These are phyloP conservation scores for Madoqua kirkii DNA, from an alignment of 2,113 vertebrate genomes.

Conservation along the genomic window DNA sequence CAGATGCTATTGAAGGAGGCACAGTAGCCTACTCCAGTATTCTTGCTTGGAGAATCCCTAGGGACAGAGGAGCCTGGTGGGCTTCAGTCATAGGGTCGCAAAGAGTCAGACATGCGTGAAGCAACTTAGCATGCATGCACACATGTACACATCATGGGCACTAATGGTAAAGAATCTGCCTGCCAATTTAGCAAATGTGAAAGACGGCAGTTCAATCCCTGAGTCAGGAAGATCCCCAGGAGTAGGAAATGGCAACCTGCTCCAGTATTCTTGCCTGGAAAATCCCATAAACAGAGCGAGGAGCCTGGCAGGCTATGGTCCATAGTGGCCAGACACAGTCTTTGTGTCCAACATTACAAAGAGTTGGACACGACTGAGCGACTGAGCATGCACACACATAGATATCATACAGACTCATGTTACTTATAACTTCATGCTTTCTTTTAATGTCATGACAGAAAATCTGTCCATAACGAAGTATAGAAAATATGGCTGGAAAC, in stretches of 20 bases:
- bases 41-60: neutral
- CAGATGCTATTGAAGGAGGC: neutral
- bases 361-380: accelerated
- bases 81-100: neutral
- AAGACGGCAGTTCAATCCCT: neutral
- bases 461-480: neutral
- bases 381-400: neutral
- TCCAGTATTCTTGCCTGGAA: neutral
- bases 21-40: neutral
- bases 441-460: neutral
- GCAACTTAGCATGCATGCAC: neutral
- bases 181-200: neutral
- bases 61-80: neutral
- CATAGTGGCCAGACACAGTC: neutral
- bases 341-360: neutral
- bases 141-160: neutral
- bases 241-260: neutral
- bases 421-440: neutral
- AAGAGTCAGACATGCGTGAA: neutral
- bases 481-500: neutral
- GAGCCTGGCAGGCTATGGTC: neutral
- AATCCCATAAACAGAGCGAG: neutral
- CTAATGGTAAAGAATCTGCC: neutral
- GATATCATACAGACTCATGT: neutral
- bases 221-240: neutral